Conservation (phyloP, 2,888 invertebrate species). For the Epinotia brunnichana region DNA sequence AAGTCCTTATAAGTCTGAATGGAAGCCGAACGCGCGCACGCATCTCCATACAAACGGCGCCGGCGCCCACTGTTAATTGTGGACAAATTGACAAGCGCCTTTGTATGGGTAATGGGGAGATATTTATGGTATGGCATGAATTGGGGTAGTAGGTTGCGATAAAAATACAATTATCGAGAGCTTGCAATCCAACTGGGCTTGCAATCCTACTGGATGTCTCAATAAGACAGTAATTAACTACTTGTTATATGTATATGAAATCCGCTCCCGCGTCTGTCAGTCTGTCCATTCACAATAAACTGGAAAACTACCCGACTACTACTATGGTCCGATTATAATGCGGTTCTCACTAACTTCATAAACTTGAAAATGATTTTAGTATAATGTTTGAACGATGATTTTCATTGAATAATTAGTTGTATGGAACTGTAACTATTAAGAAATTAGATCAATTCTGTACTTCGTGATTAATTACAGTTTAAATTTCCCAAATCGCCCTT, state of each 20-base stretch:
- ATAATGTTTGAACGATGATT: neutral
- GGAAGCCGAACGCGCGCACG: conserved; percentile 18
- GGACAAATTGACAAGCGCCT: conserved; percentile 42
- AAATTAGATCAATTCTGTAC: conserved; percentile 11
- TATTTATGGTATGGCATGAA: conserved; percentile 23
- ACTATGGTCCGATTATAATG: neutral
- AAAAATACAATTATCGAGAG: neutral
- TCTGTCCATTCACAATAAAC: neutral
- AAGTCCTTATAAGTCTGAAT: conserved; percentile 39
- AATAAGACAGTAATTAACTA: neutral
- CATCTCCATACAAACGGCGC: conserved; percentile 43
- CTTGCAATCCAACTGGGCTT: too few species aligned
- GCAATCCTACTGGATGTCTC: neutral
- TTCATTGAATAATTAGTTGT: neutral
- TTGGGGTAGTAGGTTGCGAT: conserved; percentile 21
- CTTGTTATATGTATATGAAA: neutral
- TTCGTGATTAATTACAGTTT: conserved; percentile 28
- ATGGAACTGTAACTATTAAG: neutral
- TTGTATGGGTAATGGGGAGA: conserved; percentile 33
- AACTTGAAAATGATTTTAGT: neutral
- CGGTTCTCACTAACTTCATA: neutral
- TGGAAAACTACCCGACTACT: neutral
- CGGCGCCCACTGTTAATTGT: conserved; percentile 36
- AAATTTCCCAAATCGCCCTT: conserved; percentile 43
- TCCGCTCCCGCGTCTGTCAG: neutral